Percentiles rank a stretch among this genome's conserved stretches.
Evolutionary conservation across 2,113 vertebrate species (phyloP).

Genomic region (Podarcis muralis): DNA sequence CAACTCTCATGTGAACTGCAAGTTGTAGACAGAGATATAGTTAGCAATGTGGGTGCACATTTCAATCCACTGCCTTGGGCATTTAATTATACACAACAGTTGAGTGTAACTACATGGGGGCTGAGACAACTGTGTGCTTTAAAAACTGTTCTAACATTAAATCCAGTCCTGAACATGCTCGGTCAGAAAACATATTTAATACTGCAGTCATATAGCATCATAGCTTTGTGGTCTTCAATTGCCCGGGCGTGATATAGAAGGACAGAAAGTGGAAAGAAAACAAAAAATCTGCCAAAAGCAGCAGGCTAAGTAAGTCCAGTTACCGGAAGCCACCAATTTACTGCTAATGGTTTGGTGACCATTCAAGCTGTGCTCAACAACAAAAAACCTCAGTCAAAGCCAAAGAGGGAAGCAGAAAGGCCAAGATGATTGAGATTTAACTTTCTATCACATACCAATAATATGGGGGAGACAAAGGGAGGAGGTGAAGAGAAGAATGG

Average conservation of each 20-base stretch:
- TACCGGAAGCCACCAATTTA: constrained; percentile 31
- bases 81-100: not conserved
- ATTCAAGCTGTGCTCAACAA: constrained; percentile 61
- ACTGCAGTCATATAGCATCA: constrained; percentile 26
- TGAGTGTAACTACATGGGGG: not conserved
- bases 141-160: constrained; percentile 2
- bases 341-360: constrained; percentile 30
- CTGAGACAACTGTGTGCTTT: not conserved
- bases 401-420: constrained; percentile 44
- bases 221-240: constrained; percentile 4
- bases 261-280: not conserved
- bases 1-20: not conserved
- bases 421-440: constrained; percentile 31
- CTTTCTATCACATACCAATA: constrained; percentile 49
- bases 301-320: constrained; percentile 35
- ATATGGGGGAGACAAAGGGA: constrained; percentile 6
- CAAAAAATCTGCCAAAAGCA: constrained; percentile 45
- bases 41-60: not conserved
- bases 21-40: no score
- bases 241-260: not conserved
- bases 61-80: not conserved
- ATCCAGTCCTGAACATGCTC: rapidly evolving
- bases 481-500: not conserved
- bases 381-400: constrained; percentile 22
- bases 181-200: constrained; percentile 18